Evolutionary conservation across 2,113 vertebrate genomes (phyloP).

Genomic region (Sinocyclocheilus anophthalmus): DNA sequence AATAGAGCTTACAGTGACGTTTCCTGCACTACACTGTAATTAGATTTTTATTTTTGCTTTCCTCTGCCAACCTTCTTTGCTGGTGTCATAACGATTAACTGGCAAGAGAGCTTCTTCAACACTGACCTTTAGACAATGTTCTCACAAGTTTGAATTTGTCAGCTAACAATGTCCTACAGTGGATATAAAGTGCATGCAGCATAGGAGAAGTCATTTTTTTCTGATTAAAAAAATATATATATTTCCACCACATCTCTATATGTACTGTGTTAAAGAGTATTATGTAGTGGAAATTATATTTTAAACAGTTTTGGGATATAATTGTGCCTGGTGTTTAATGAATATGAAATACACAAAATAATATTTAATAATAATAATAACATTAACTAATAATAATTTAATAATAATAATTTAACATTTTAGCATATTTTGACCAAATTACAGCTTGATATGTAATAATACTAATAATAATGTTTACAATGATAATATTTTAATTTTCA

Average conservation of each 20-base stretch:
- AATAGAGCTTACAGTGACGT: neutral
- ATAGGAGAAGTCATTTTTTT: neutral
- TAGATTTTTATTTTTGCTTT: neutral
- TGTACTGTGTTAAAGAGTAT: neutral
- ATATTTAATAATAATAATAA: neutral
- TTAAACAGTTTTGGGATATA: neutral
- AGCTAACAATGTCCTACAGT: neutral
- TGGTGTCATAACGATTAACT: neutral
- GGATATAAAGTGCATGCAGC: neutral
- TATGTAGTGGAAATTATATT: neutral
- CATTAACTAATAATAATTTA: neutral
- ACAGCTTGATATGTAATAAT: too few relatives aligned
- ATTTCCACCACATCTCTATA: neutral
- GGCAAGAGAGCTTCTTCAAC: neutral
- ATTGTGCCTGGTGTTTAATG: neutral
- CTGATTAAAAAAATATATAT: neutral
- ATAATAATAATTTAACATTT: too few relatives aligned
- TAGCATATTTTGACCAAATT: too few relatives aligned
- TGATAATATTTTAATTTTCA: too few relatives aligned
- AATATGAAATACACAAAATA: neutral
- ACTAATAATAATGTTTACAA: too few relatives aligned
- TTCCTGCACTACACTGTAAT: neutral
- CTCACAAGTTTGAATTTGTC: neutral
- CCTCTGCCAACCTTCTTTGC: neutral
- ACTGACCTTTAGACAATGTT: neutral